Conservation (phyloP, 1,140 invertebrate species). For the Dendrolimus punctatus region DNA sequence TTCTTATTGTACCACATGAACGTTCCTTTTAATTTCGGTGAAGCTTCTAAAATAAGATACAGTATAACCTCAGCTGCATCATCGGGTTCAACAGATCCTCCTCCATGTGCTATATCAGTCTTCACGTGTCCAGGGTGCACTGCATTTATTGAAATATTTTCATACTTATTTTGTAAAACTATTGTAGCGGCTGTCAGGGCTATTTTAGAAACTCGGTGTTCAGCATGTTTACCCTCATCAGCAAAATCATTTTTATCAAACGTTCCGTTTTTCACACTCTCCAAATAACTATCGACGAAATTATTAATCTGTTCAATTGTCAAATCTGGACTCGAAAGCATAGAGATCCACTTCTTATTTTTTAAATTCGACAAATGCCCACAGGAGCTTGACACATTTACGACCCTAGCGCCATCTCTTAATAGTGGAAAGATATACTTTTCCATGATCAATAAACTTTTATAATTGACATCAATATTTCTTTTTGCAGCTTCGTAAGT, state of each 20-base stretch:
- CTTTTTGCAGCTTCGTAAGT: constrained; percentile 78
- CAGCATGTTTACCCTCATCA: constrained; percentile 70
- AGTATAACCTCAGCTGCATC: constrained; percentile 40
- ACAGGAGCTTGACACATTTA: constrained; percentile 81
- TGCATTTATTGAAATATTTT: constrained; percentile 56
- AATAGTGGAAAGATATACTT: constrained; percentile 80
- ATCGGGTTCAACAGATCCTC: constrained; percentile 34
- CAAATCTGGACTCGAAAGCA: constrained; percentile 44
- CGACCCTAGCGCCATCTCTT: constrained; percentile 78
- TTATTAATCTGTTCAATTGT: constrained; percentile 73
- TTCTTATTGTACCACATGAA: constrained; percentile 51
- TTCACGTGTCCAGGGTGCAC: constrained; percentile 47
- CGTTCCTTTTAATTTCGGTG: constrained; percentile 44
- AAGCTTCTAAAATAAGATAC: constrained; percentile 48
- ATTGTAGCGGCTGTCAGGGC: constrained; percentile 76
- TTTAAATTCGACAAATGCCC: constrained; percentile 76
- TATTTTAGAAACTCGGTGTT: constrained; percentile 83
- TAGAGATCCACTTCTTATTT: constrained; percentile 62
- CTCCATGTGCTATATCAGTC: constrained; percentile 45
- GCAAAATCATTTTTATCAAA: constrained; percentile 72
- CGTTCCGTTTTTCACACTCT: constrained; percentile 61
- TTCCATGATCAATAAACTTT: constrained; percentile 76
- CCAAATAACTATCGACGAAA: constrained; percentile 79
- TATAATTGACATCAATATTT: constrained; percentile 80
- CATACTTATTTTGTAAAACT: constrained; percentile 63